Evolutionary conservation across 2,113 vertebrate species (phyloP), one percentile per base, ranked within the genome.

Genomic region (Heloderma charlesbogerti): DNA sequence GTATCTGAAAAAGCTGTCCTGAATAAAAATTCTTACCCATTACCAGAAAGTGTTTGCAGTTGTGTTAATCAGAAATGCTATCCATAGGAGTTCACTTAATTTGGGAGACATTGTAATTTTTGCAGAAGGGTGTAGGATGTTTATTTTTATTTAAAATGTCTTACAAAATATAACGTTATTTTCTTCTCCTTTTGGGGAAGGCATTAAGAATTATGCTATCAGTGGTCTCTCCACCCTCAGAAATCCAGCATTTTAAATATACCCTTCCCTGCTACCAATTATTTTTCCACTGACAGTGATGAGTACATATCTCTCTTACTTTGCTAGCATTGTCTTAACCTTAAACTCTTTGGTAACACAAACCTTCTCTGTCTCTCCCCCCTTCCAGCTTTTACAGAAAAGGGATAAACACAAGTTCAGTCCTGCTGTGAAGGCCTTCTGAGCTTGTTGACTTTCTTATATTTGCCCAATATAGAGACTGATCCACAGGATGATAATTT

Each of bases 111-210:
- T 29, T 72, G 57, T 48, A 66, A 66, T 92, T n/a, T 81, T 6
- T 88, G 57, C 40, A 89, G 25, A 72, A 54, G 81, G 16, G 0
- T 40, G 40, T 63, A 75, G 77, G 90, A 31, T 57, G 84, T 3
- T 85, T 45, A 34, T 45, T 94, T 92, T 83, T 57, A 1, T 88
- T 91, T 92, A 88, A 54, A 82, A 37, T 6, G 80, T 81, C 1
- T 72, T 57, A 84, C 20, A n/a, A 57, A 77, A 29, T 2, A 8
- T 43, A 45, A 66, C 13, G 80, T 51, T 72, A 31, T 75, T 81
- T 79, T 74, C 40, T 71, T 63, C 31, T 51, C 4, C 48, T 87
- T 75, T 74, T 71, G 63, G 57, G 48, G 48, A 51, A 8, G 48
- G 8, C 29, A 54, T 2, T 74, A 66, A 54, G 66, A 77, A 54